phyloP scores from a whole-genome alignment of 64 coral and sea anemone species.

The Hydrozoanthus tunicans region DNA sequence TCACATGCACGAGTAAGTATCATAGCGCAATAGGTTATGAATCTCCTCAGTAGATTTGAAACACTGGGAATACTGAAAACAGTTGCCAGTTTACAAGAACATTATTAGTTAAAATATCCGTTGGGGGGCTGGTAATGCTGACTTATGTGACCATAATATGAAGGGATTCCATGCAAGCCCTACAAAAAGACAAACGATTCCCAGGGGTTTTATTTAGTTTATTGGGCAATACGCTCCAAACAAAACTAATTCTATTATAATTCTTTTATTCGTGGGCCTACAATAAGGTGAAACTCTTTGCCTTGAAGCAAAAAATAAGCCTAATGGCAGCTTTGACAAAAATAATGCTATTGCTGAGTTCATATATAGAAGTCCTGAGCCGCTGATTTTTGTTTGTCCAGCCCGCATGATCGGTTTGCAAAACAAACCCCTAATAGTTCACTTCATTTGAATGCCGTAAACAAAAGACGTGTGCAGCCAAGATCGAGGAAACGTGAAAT shows the following conservation, averaged over 20 bases:
- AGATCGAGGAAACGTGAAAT: background rate
- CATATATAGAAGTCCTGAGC: too few relatives aligned
- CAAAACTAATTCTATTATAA: slow-evolving; percentile 12
- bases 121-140: too few relatives aligned
- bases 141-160: background rate
- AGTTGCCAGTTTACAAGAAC: too few relatives aligned
- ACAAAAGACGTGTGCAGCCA: background rate
- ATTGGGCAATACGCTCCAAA: slow-evolving; percentile 9
- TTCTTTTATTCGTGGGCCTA: background rate
- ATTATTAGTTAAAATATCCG: too few relatives aligned
- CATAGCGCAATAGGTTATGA: too few relatives aligned
- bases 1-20: background rate
- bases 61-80: too few relatives aligned
- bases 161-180: background rate
- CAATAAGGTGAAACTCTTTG: background rate
- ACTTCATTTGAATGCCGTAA: background rate
- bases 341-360: too few relatives aligned
- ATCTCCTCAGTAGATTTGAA: too few relatives aligned
- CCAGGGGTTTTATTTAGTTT: slow-evolving; percentile 4
- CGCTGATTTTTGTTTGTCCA: too few relatives aligned
- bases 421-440: background rate
- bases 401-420: background rate
- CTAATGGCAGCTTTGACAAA: background rate
- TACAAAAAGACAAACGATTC: background rate
- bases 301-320: background rate